These are phyloP conservation scores for Lithosia quadra DNA, from an alignment of 2,888 invertebrate genomes.

Conservation along the genomic window DNA sequence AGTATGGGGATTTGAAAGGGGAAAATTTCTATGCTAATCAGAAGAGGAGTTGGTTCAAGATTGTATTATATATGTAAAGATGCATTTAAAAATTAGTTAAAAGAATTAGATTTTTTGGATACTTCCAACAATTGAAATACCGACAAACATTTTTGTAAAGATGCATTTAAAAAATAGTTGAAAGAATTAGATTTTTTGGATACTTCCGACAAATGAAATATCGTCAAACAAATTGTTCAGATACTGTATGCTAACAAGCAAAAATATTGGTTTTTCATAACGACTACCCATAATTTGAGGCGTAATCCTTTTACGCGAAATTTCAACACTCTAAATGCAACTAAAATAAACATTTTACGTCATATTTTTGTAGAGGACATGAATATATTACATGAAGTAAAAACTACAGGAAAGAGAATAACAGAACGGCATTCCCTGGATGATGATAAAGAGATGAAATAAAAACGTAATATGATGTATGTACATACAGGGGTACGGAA, in stretches of 20 bases:
- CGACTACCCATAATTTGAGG: not conserved
- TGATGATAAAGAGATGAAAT: conserved; percentile 34
- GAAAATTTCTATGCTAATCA: conserved; percentile 27
- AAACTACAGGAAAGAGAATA: conserved; percentile 35
- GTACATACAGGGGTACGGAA: conserved; percentile 7
- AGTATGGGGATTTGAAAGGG: conserved; percentile 15
- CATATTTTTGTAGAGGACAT: not conserved
- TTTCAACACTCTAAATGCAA: not conserved
- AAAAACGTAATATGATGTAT: conserved; percentile 36
- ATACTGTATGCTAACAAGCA: too few relatives aligned
- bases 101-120: not conserved
- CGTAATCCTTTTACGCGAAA: not conserved
- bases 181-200: too few relatives aligned
- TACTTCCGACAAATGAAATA: too few relatives aligned
- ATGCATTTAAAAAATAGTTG: too few relatives aligned
- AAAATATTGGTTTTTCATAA: too few relatives aligned
- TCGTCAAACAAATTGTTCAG: too few relatives aligned
- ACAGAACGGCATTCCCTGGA: conserved; percentile 25
- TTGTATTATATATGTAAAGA: not conserved
- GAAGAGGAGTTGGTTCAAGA: not conserved
- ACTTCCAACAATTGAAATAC: too few relatives aligned
- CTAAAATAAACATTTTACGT: not conserved
- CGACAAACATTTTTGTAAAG: too few relatives aligned
- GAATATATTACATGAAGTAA: conserved; percentile 13
- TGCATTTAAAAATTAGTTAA: not conserved